phyloP scores from a whole-genome alignment of 2,113 vertebrate genomes.

The Eonycteris spelaea region DNA sequence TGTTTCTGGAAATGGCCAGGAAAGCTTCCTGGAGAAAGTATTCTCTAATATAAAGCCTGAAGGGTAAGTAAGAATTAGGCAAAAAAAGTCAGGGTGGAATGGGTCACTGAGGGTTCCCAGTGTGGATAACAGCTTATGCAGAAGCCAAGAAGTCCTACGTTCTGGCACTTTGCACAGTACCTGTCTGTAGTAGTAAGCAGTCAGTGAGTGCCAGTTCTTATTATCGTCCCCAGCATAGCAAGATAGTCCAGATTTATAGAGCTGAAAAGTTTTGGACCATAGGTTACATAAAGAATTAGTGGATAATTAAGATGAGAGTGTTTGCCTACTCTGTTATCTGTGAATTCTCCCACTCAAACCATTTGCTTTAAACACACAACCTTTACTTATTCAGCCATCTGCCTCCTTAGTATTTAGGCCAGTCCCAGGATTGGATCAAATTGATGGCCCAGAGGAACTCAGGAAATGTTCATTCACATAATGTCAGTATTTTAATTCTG shows the following conservation, averaged over 20 bases:
- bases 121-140: background rate
- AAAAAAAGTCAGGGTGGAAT: background rate
- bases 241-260: background rate
- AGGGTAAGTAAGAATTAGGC: background rate
- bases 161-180: background rate
- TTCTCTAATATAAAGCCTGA: background rate
- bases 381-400: background rate
- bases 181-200: background rate
- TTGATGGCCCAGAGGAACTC: background rate
- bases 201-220: background rate
- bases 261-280: background rate
- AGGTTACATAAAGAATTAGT: background rate
- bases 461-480: background rate
- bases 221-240: background rate
- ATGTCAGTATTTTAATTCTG: background rate
- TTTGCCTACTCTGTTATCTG: background rate
- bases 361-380: background rate
- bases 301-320: background rate
- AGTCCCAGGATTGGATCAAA: background rate
- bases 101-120: background rate
- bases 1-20: background rate
- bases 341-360: background rate
- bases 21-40: conserved; percentile 28
- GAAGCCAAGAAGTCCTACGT: background rate
- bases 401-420: background rate